Conservation (phyloP, 2,113 vertebrate species). For the Lagopus muta region DNA sequence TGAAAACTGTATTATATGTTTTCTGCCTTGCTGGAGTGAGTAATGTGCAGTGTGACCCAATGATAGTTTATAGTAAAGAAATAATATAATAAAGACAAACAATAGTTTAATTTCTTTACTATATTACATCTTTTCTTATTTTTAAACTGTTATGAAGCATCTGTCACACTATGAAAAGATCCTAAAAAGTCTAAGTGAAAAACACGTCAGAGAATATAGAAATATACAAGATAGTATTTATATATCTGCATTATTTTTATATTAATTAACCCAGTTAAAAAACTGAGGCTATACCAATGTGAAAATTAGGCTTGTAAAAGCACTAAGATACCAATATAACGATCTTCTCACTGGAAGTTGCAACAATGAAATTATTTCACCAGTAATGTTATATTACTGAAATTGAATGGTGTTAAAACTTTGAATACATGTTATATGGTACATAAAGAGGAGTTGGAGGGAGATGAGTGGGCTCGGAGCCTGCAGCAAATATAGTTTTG, state of each 20-base stretch:
- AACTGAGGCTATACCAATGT: neutral
- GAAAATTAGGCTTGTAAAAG: neutral
- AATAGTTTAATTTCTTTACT: neutral
- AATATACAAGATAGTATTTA: rapidly evolving
- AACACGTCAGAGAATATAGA: neutral
- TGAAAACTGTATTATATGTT: slow-evolving; percentile 28
- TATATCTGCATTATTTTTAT: neutral
- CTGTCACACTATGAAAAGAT: neutral
- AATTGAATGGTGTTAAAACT: neutral
- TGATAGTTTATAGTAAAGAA: neutral
- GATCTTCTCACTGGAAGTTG: neutral
- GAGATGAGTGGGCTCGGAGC: neutral
- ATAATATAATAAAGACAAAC: neutral
- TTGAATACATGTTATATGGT: neutral
- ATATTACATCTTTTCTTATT: neutral
- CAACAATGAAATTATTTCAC: neutral
- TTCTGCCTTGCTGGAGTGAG: neutral
- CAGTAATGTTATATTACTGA: neutral
- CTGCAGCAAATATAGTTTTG: neutral
- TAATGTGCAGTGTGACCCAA: neutral
- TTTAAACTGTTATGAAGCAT: neutral
- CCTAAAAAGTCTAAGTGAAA: neutral
- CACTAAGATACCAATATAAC: neutral
- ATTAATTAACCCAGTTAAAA: neutral
- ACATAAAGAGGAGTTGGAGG: neutral